Percentiles rank a stretch among this genome's conserved stretches.
These are phyloP conservation scores for Eidolon dupreanum DNA, from an alignment of 2,797 vertebrate species.

Conservation along the genomic window DNA sequence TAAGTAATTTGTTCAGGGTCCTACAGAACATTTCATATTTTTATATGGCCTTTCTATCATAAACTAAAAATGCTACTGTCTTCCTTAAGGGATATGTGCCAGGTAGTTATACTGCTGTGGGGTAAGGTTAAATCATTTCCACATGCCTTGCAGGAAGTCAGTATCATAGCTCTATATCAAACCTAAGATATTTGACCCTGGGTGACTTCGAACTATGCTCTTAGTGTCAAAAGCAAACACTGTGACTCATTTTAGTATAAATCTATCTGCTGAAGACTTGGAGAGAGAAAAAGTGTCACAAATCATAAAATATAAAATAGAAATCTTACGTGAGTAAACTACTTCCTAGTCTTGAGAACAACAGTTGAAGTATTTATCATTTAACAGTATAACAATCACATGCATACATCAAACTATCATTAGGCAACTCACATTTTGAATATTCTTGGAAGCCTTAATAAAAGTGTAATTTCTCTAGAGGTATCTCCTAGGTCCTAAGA, in stretches of 20 bases:
- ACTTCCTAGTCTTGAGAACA: not conserved
- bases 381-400: not conserved
- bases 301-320: conserved; percentile 33
- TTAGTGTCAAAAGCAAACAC: conserved; percentile 47
- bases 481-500: not conserved
- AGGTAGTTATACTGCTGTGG: not conserved
- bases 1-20: not conserved
- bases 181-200: not conserved
- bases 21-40: not conserved
- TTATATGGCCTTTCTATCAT: not conserved
- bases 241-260: conserved; percentile 25
- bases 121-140: conserved; percentile 1
- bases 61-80: not conserved
- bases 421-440: not conserved
- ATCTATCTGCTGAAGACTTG: conserved; percentile 5
- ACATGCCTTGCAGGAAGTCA: not conserved
- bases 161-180: conserved; percentile 1
- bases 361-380: not conserved
- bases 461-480: not conserved
- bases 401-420: not conserved
- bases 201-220: conserved; percentile 33
- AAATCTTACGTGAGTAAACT: not conserved
- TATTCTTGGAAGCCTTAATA: not conserved
- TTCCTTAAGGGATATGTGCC: not conserved
- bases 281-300: not conserved